Percentiles rank a stretch among this genome's conserved stretches.
phyloP scores from a whole-genome alignment of 2,888 invertebrate species.

The Cataglyphis altisquamis region DNA sequence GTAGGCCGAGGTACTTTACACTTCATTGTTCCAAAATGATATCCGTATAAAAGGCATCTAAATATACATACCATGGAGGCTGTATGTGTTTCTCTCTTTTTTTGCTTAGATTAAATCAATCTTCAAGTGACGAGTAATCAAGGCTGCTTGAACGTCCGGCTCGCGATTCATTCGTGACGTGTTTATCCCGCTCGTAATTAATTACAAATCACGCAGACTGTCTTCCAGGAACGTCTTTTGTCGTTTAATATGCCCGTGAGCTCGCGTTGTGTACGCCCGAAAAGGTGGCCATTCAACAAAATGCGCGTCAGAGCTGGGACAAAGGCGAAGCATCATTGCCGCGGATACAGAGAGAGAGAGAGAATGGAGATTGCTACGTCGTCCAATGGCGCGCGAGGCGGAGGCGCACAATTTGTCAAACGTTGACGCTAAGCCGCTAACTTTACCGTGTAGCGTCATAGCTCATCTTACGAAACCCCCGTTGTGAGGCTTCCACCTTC shows the following conservation, averaged over 20 bases:
- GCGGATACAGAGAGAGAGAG: slow-evolving; percentile 53
- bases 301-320: slow-evolving; percentile 42
- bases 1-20: neutral
- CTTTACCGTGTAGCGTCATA: slow-evolving; percentile 76
- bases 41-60: neutral
- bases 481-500: slow-evolving; percentile 67
- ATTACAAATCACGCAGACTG: slow-evolving; percentile 59
- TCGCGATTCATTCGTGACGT: slow-evolving; percentile 53
- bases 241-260: slow-evolving; percentile 33
- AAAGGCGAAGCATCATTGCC: slow-evolving; percentile 58
- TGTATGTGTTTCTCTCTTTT: neutral
- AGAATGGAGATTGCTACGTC: slow-evolving; percentile 71
- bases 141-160: slow-evolving; percentile 9
- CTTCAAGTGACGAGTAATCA: slow-evolving; percentile 58
- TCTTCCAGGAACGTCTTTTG: slow-evolving; percentile 47
- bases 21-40: slow-evolving; percentile 7
- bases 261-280: slow-evolving; percentile 45
- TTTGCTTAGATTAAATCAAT: slow-evolving; percentile 10
- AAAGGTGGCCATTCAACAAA: slow-evolving; percentile 49
- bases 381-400: slow-evolving; percentile 59
- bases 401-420: slow-evolving; percentile 80
- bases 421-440: slow-evolving; percentile 79
- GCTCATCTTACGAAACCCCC: slow-evolving; percentile 72
- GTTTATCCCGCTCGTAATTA: slow-evolving; percentile 64
- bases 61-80: neutral